These are phyloP conservation scores for Hapalemur alaotrensis DNA, from an alignment of 2,797 vertebrate genomes.

Conservation along the genomic window DNA sequence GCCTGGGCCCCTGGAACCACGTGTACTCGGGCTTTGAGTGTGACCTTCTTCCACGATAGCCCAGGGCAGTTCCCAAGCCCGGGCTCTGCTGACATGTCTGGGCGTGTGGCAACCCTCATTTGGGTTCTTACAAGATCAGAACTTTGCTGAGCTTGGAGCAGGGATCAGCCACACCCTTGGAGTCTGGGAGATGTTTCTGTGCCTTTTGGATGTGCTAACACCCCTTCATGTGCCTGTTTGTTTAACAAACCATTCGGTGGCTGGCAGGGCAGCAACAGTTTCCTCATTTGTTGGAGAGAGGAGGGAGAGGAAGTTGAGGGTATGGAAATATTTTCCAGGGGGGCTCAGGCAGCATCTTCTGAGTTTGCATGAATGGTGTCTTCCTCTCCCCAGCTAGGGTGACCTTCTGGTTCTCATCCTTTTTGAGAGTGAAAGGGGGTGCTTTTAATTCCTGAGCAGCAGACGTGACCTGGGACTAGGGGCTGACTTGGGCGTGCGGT, in stretches of 20 bases:
- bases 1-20: too few species aligned
- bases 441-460: not conserved
- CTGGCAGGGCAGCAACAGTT: not conserved
- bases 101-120: not conserved
- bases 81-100: not conserved
- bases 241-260: not conserved
- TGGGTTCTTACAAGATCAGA: not conserved
- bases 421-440: not conserved
- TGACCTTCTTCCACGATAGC: accelerated
- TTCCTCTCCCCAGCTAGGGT: not conserved
- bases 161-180: not conserved
- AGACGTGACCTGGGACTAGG: not conserved
- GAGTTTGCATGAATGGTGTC: not conserved
- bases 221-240: not conserved
- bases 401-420: not conserved
- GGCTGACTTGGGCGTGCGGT: not conserved
- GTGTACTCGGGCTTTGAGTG: accelerated
- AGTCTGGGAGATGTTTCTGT: not conserved
- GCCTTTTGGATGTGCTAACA: not conserved
- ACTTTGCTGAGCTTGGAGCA: not conserved
- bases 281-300: not conserved
- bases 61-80: not conserved
- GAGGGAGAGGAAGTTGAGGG: not conserved
- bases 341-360: not conserved
- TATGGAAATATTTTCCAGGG: not conserved